Evolutionary conservation across 2,888 invertebrate genomes (phyloP).

Genomic region (Melanchra persicariae): DNA sequence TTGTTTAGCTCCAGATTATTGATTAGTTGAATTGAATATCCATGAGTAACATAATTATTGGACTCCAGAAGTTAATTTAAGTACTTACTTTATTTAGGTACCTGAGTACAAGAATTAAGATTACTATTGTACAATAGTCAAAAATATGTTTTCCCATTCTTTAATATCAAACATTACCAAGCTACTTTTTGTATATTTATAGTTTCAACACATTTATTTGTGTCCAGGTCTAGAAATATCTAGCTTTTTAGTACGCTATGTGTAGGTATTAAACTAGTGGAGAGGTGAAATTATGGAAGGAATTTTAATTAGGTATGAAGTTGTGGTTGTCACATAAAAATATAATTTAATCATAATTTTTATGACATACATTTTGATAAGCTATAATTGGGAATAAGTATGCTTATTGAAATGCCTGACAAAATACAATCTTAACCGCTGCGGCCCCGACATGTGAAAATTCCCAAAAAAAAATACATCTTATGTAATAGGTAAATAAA

Average conservation of each 20-base stretch:
- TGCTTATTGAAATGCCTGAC: constrained; percentile 5
- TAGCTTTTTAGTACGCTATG: not conserved
- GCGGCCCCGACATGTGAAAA: too few species aligned
- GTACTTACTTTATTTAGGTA: too few species aligned
- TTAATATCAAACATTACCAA: not conserved
- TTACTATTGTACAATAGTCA: not conserved
- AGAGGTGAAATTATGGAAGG: not conserved
- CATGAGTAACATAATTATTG: not conserved
- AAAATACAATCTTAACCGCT: too few species aligned
- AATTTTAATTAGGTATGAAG: constrained; percentile 35
- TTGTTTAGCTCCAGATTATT: constrained; percentile 6
- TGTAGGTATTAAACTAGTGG: not conserved
- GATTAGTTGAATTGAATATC: not conserved
- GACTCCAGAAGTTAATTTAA: not conserved
- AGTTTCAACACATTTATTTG: constrained; percentile 5
- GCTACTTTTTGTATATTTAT: not conserved
- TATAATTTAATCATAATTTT: constrained; percentile 32
- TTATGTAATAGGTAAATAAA: too few species aligned
- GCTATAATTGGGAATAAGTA: constrained; percentile 4
- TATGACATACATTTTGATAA: constrained; percentile 20
- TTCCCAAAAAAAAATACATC: too few species aligned
- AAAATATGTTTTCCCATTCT: constrained; percentile 7
- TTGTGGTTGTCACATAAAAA: constrained; percentile 21
- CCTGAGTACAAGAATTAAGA: not conserved
- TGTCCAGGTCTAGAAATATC: not conserved